Base-by-base conservation (phyloP, 2,888 invertebrate genomes). In the Stenoptilia bipunctidactyla region DNA sequence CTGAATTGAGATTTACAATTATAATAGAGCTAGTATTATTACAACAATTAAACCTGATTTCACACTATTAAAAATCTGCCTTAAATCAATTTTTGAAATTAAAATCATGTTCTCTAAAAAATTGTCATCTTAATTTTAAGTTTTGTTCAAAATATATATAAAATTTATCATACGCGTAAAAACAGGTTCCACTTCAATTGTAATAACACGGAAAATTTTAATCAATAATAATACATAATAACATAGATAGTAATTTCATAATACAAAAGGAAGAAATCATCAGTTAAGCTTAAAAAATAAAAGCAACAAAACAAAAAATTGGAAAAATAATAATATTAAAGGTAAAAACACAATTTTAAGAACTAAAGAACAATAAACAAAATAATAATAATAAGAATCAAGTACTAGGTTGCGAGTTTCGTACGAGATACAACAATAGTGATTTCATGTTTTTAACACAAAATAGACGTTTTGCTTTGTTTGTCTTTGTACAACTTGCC, bases 291-390 rank as follows among this genome's bases (percentile, higher is more conserved):
- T 30, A 30, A 30, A 20, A 59, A 58, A 61, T 54, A 54, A 64
- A 67, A 65, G 71, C 69, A 77, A 75, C 74, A 67, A 67, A 67
- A 67, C 61, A 68, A 61, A 64, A 56, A 30, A 30, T 8, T 13
- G 15, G 12, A 40, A 41, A 43, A 9, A 55, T 47, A 56, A 58
- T 49, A 58, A 57, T 44, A 58, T 48, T n/a, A n/a, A 56, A 59
- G 54, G 56, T 54, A 52, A 50, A 57, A 55, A 53, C 56, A 56
- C 20, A 20, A 20, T 20, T 20, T 58, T 65, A 64, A 55, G 51
- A 71, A 68, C 65, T 71, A 71, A 63, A 20, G 56, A 75, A 73
- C 63, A 55, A 66, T 64, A 76, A 75, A 70, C 71, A 70, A 65
- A 61, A 61, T 54, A 52, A 48, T 6, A 25, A n/a, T 5, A 5